Evolutionary conservation across 2,113 vertebrate species (phyloP).

Genomic region (Platanista minor): DNA sequence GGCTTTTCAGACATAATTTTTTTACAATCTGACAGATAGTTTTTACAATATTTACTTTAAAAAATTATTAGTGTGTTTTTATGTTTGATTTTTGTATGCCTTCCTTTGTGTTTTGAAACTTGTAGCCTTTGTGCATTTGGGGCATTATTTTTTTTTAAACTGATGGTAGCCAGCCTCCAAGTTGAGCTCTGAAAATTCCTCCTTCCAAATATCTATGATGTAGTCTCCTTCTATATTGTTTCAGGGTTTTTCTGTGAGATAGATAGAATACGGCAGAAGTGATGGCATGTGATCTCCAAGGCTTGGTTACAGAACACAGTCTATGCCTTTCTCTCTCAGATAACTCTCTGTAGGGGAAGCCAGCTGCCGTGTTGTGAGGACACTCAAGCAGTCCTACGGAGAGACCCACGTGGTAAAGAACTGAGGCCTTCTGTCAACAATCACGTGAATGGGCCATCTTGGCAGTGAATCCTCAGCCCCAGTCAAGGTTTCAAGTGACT

Average conservation of each 20-base stretch:
- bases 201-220: background rate
- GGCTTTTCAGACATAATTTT: background rate
- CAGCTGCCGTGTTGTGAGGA: background rate
- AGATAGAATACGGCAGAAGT: background rate
- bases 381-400: background rate
- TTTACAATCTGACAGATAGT: background rate
- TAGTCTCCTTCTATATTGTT: background rate
- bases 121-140: background rate
- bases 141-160: background rate
- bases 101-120: background rate
- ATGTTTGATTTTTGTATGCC: background rate
- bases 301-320: background rate
- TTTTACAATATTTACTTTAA: background rate
- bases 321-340: accelerated
- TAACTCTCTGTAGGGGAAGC: background rate
- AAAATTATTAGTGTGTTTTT: background rate
- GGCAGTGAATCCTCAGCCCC: background rate
- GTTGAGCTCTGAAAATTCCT: background rate
- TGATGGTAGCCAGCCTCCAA: background rate
- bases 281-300: background rate
- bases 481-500: background rate
- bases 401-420: background rate
- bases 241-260: background rate
- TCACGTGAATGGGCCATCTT: background rate
- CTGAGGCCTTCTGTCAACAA: background rate